Conservation (phyloP, 1,140 invertebrate species). For the Psilanteris sp. region DNA sequence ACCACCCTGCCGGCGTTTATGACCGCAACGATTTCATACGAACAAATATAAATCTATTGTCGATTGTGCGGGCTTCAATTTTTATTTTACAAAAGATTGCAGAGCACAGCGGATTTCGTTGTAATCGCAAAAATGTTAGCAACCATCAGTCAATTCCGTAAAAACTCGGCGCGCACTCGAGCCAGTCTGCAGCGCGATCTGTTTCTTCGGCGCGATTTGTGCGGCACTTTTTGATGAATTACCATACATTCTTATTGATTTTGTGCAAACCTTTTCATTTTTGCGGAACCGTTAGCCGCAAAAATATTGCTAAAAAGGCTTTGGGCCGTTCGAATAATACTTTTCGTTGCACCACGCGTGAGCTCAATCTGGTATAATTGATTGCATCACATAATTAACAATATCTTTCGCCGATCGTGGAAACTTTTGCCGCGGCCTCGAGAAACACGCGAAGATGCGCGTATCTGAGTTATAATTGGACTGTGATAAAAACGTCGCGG, state of each 20-base stretch:
- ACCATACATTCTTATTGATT: slow-evolving; percentile 7
- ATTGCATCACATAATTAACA: slow-evolving; percentile 23
- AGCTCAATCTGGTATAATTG: not conserved
- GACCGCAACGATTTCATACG: slow-evolving; percentile 31
- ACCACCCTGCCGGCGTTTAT: slow-evolving; percentile 8
- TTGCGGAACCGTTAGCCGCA: too few relatives aligned
- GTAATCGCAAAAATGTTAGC: slow-evolving; percentile 2
- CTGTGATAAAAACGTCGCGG: slow-evolving; percentile 48
- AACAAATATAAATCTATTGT: slow-evolving; percentile 29
- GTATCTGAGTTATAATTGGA: slow-evolving; percentile 64
- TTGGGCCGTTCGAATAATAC: too few relatives aligned
- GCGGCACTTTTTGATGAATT: slow-evolving; percentile 19
- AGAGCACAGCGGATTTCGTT: slow-evolving; percentile 4
- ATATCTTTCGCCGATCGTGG: slow-evolving; percentile 28
- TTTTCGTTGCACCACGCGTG: not conserved
- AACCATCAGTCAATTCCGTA: slow-evolving; percentile 16
- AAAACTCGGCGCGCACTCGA: too few relatives aligned
- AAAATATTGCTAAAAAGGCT: too few relatives aligned
- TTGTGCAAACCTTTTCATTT: too few relatives aligned
- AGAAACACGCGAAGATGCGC: slow-evolving; percentile 16
- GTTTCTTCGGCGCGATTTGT: too few relatives aligned
- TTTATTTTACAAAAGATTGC: slow-evolving; percentile 20
- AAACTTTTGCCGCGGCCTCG: slow-evolving; percentile 54
- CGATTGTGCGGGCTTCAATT: not conserved
- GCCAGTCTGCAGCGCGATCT: too few relatives aligned